phyloP scores from a whole-genome alignment of 2,113 vertebrate species.

The Physeter macrocephalus region DNA sequence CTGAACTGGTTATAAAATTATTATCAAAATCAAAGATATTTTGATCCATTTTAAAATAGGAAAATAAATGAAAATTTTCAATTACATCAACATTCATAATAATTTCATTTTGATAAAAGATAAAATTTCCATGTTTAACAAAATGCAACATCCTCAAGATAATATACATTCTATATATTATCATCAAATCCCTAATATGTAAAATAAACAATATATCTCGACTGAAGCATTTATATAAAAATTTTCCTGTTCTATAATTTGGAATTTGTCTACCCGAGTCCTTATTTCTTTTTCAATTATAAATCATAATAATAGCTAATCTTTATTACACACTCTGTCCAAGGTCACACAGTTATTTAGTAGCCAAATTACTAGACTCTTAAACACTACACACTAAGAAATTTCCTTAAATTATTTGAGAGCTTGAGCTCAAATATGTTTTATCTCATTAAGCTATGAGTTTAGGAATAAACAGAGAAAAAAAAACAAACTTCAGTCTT shows the following conservation, averaged over 20 bases:
- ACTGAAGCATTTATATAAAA: neutral
- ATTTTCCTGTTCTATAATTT: neutral
- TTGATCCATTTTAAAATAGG: neutral
- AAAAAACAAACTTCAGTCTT: neutral
- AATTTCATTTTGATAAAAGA: slow-evolving; percentile 4
- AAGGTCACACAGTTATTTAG: slow-evolving; percentile 3
- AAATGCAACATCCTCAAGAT: neutral
- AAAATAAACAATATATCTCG: neutral
- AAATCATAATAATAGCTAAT: neutral
- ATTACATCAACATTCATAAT: neutral
- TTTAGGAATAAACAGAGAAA: neutral
- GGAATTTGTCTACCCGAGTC: neutral
- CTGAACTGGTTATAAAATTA: neutral
- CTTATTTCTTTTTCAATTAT: neutral
- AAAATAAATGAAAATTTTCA: slow-evolving; percentile 10
- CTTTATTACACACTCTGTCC: neutral
- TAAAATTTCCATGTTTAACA: slow-evolving; percentile 14
- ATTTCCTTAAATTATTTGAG: slow-evolving; percentile 32
- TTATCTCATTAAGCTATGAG: neutral
- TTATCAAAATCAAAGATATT: slow-evolving; percentile 16
- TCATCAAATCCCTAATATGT: neutral
- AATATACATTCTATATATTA: neutral
- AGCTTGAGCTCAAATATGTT: neutral
- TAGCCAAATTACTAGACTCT: neutral
- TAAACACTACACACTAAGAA: neutral